These are phyloP conservation scores for Drosophila melanica DNA, from an alignment of 1,140 invertebrate genomes.

Conservation along the genomic window DNA sequence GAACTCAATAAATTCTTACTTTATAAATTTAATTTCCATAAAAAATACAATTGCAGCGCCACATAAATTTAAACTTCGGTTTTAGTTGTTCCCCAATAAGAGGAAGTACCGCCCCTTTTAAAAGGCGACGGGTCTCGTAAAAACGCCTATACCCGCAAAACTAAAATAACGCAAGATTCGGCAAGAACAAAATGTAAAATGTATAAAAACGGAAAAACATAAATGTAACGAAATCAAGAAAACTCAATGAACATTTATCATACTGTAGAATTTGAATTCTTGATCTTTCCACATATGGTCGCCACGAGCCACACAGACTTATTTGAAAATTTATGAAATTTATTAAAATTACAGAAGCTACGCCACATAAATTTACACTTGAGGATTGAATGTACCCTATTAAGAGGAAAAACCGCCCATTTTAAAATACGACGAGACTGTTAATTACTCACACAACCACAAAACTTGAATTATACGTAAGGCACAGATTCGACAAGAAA, in stretches of 20 bases:
- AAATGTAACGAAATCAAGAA: no score
- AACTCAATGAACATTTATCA: not conserved
- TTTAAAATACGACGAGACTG: not conserved
- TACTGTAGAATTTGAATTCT: not conserved
- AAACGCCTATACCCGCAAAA: no score
- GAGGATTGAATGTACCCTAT: slow-evolving; percentile 6
- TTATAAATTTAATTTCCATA: no score
- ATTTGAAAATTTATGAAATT: slow-evolving; percentile 14
- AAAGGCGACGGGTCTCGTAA: no score
- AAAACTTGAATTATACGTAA: slow-evolving; percentile 14
- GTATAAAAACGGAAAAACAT: no score
- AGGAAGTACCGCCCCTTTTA: no score
- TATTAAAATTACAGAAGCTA: slow-evolving; percentile 21
- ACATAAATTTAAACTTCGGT: no score
- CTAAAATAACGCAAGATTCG: no score
- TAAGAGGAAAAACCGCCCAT: slow-evolving; percentile 11
- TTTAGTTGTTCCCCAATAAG: no score
- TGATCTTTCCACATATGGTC: slow-evolving; percentile 4
- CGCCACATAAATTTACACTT: slow-evolving; percentile 26
- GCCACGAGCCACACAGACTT: slow-evolving; percentile 1
- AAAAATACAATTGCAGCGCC: no score
- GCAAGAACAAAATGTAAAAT: no score
- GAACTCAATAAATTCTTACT: no score
- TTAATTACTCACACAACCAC: slow-evolving; percentile 9
- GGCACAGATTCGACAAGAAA: slow-evolving; percentile 6